Evolutionary conservation across 2,113 vertebrate genomes (phyloP).

Genomic region (Donacobius atricapilla): DNA sequence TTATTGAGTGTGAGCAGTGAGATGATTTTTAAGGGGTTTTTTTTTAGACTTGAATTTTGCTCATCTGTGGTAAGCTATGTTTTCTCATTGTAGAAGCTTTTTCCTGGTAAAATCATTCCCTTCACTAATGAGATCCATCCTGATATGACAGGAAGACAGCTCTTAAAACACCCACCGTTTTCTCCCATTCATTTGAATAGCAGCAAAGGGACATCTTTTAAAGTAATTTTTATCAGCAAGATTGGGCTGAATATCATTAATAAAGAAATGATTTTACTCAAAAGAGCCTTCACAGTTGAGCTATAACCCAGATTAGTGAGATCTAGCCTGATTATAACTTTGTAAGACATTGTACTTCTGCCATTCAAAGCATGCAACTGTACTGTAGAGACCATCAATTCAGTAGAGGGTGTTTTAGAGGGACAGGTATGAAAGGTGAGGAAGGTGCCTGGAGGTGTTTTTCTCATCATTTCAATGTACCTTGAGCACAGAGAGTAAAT

Average conservation of each 20-base stretch:
- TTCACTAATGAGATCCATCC: slow-evolving; percentile 82
- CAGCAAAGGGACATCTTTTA: slow-evolving; percentile 78
- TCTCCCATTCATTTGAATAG: slow-evolving; percentile 77
- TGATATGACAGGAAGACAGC: slow-evolving; percentile 75
- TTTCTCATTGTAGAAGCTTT: slow-evolving; percentile 77
- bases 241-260: slow-evolving; percentile 79
- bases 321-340: slow-evolving; percentile 70
- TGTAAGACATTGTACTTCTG: slow-evolving; percentile 44
- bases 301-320: slow-evolving; percentile 72
- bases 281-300: slow-evolving; percentile 71
- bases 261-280: slow-evolving; percentile 76
- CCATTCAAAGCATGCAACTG: not conserved
- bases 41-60: slow-evolving; percentile 68
- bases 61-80: slow-evolving; percentile 75
- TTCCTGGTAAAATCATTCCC: slow-evolving; percentile 73
- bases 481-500: not conserved
- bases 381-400: not conserved
- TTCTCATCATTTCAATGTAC: not conserved
- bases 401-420: not conserved
- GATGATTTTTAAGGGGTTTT: slow-evolving; percentile 46
- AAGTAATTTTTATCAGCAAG: slow-evolving; percentile 75
- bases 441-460: not conserved
- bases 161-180: slow-evolving; percentile 82
- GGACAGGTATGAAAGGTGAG: not conserved
- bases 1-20: slow-evolving; percentile 60